A percentile compares a stretch with the other conserved stretches of the same genome.
Conservation (phyloP, 1,140 invertebrate species). For the Apis laboriosa region DNA sequence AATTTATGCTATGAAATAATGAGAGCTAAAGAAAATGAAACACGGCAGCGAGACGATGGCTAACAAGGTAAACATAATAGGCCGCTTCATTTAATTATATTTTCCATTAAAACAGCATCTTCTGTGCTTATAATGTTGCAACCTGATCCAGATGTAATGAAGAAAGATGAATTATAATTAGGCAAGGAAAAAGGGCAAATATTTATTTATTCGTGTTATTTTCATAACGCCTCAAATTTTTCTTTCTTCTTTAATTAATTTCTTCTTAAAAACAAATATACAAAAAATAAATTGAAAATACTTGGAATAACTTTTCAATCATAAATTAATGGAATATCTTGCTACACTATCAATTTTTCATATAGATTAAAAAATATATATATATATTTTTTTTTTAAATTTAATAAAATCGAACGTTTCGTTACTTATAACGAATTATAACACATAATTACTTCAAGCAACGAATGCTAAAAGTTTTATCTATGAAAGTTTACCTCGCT, state of each 20-base stretch:
- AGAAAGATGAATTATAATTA: neutral
- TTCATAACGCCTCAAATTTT: neutral
- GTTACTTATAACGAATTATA: too few relatives aligned
- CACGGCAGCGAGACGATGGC: neutral
- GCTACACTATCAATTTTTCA: too few relatives aligned
- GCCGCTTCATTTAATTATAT: slow-evolving; percentile 21
- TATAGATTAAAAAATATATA: too few relatives aligned
- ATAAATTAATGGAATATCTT: too few relatives aligned
- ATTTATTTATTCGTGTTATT: neutral
- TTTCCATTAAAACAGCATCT: slow-evolving; percentile 5
- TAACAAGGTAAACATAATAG: slow-evolving; percentile 29
- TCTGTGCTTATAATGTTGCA: neutral
- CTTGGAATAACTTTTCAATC: neutral
- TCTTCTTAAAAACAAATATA: neutral
- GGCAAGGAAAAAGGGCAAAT: neutral
- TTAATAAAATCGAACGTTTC: too few relatives aligned
- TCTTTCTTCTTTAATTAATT: neutral
- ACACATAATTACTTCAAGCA: too few relatives aligned
- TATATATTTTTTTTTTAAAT: too few relatives aligned
- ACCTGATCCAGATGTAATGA: neutral
- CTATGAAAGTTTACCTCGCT: too few relatives aligned
- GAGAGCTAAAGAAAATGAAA: slow-evolving; percentile 12
- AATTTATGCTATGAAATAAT: slow-evolving; percentile 21
- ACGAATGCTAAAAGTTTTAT: too few relatives aligned
- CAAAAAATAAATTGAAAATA: neutral